Percentiles rank a stretch among this genome's conserved stretches.
Evolutionary conservation across 2,113 vertebrate genomes (phyloP).

Genomic region (Mesembrinibis cayennensis): DNA sequence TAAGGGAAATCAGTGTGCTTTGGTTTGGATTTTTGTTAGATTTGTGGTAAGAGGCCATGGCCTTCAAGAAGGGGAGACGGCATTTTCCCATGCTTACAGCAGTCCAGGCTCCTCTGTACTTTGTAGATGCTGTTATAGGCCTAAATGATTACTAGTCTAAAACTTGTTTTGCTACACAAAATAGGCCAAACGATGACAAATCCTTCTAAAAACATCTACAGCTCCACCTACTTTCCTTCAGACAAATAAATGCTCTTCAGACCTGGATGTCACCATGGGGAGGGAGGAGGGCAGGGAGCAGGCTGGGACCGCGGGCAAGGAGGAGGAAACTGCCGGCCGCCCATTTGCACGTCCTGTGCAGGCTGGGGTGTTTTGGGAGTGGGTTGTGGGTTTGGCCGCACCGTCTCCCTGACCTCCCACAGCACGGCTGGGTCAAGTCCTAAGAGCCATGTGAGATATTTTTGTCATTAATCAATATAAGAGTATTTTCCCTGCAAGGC

Average conservation of each 20-base stretch:
- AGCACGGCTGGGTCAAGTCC: not conserved
- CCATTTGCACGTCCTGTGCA: fast-evolving
- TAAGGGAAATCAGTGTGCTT: not conserved
- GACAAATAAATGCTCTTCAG: not conserved
- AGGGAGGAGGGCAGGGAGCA: not conserved
- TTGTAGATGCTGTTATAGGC: not conserved
- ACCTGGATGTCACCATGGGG: not conserved
- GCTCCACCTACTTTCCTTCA: not conserved
- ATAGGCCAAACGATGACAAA: not conserved
- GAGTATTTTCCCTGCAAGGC: not conserved
- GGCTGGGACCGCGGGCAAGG: not conserved
- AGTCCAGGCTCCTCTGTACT: not conserved
- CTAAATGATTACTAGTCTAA: not conserved
- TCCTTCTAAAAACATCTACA: not conserved
- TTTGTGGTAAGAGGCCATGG: not conserved
- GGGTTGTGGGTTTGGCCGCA: not conserved
- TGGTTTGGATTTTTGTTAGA: not conserved
- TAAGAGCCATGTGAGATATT: not conserved
- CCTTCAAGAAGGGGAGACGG: not conserved
- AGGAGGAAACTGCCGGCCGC: fast-evolving
- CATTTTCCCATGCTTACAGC: not conserved
- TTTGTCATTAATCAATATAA: not conserved
- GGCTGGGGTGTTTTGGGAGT: not conserved
- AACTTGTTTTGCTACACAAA: not conserved
- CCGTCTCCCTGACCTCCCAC: fast-evolving